Base-by-base conservation (phyloP, 2,797 vertebrate species). In the Cyprinodon diabolis region DNA sequence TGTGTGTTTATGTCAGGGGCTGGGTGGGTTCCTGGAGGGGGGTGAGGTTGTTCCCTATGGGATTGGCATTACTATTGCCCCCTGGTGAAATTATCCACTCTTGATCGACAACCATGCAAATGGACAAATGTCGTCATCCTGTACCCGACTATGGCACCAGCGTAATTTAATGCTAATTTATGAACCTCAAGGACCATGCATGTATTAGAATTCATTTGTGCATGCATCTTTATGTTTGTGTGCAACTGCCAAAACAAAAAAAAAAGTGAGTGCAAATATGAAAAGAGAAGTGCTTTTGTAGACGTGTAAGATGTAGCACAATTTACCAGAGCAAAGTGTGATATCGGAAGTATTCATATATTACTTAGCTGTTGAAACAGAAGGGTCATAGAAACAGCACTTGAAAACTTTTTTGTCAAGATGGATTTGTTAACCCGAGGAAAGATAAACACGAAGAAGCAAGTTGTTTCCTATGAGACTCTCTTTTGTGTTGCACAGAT, bases 31-130 rank as follows among this genome's bases (percentile, higher is more conserved):
- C 19, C 77, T 82, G 81, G 89, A 85, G 70, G 58, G 67, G 23
- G 54, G 21, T 11, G 14, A 74, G 78, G 62, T 75, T 73, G 68
- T 78, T 90, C 87, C 88, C 90, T 62, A 63, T 85, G 81, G 87
- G 81, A 77, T 85, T 86, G 88, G 80, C 89, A 86, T 91, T 93
- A 91, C 87, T 87, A 83, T 89, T 76, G 86, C 79, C 91, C 89
- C 86, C 89, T 78, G 74, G 79, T 88, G 90, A 90, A 74, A 77
- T 83, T 81, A 87, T 86, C 77, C 71, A 83, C 84, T 88, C 86
- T 86, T 92, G 89, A 93, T 82, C 84, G 91, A 92, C 90, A 93
- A 86, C 86, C 88, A 77, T 91, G 89, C 86, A 91, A 89, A 92
- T 88, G 87, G 90, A 85, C 84, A 87, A 82, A 85, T 91, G 85